Conservation (phyloP, 1,140 invertebrate species). For the Radopholus similis region DNA sequence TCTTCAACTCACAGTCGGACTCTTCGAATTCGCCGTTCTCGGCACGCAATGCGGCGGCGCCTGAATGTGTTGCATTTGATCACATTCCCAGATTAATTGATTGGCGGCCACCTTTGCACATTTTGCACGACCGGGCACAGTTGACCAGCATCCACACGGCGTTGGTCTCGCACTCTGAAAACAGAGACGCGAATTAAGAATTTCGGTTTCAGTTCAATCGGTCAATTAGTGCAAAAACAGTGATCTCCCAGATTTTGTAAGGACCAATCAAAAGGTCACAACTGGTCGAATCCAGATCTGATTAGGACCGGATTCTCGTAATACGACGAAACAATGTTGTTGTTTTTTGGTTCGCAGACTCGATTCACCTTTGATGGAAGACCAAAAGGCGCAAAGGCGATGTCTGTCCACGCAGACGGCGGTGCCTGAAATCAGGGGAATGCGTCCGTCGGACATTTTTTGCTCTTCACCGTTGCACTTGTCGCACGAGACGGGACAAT, state of each 20-base stretch:
- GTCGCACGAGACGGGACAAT: slow-evolving; percentile 55
- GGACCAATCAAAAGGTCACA: no score
- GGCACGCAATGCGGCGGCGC: slow-evolving; percentile 4
- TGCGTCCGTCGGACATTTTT: neutral
- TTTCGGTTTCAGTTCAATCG: no score
- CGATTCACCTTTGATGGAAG: slow-evolving; percentile 51
- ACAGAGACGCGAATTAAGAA: no score
- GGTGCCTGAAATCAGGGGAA: slow-evolving; percentile 31
- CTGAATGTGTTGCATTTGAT: no score
- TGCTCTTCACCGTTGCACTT: slow-evolving; percentile 46
- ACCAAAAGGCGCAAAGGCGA: slow-evolving; percentile 53
- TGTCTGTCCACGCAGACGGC: slow-evolving; percentile 54
- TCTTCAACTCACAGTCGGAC: slow-evolving; percentile 35
- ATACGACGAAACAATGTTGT: no score
- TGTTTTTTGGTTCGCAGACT: no score
- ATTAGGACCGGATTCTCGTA: no score
- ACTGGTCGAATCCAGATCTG: no score
- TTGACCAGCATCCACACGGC: slow-evolving; percentile 58
- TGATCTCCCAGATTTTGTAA: no score
- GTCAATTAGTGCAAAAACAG: no score
- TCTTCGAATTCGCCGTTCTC: slow-evolving; percentile 51
- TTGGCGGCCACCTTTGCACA: slow-evolving; percentile 50
- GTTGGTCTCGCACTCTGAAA: slow-evolving; percentile 58
- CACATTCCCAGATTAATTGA: neutral
- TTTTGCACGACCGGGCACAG: slow-evolving; percentile 50